Conservation (phyloP, 2,797 vertebrate species). For the Adrianichthys oophorus region DNA sequence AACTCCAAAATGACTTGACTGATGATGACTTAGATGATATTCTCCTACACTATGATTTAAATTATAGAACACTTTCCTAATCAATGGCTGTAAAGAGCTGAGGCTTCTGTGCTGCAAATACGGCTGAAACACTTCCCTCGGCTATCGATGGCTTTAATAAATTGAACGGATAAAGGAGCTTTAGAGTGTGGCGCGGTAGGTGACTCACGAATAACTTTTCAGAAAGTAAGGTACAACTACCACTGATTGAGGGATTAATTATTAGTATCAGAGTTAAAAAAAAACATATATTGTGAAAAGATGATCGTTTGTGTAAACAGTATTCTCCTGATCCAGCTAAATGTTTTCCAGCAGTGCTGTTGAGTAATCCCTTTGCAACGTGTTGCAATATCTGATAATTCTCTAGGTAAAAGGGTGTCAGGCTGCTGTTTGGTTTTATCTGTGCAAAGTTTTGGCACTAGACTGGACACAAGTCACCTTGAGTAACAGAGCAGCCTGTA, state of each 20-base stretch:
- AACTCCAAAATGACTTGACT: conserved; percentile 43
- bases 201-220: conserved; percentile 13
- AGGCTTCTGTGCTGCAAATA: conserved; percentile 33
- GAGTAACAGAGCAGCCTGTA: too few species aligned
- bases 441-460: too few species aligned
- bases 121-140: conserved; percentile 43
- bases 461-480: too few species aligned
- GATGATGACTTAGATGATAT: conserved; percentile 49
- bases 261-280: not conserved
- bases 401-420: too few species aligned
- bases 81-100: conserved; percentile 47
- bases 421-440: too few species aligned
- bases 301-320: too few species aligned
- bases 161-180: conserved; percentile 9
- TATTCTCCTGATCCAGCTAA: too few species aligned
- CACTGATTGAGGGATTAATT: not conserved
- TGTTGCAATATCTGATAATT: too few species aligned
- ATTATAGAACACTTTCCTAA: conserved; percentile 60
- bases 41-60: conserved; percentile 55
- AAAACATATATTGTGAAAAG: too few species aligned
- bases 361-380: too few species aligned
- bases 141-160: conserved; percentile 31
- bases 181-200: not conserved
- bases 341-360: too few species aligned
- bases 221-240: not conserved